A percentile compares a stretch with the other conserved stretches of the same genome.
Conservation (phyloP, 2,113 vertebrate genomes). For the Panthera leo region DNA sequence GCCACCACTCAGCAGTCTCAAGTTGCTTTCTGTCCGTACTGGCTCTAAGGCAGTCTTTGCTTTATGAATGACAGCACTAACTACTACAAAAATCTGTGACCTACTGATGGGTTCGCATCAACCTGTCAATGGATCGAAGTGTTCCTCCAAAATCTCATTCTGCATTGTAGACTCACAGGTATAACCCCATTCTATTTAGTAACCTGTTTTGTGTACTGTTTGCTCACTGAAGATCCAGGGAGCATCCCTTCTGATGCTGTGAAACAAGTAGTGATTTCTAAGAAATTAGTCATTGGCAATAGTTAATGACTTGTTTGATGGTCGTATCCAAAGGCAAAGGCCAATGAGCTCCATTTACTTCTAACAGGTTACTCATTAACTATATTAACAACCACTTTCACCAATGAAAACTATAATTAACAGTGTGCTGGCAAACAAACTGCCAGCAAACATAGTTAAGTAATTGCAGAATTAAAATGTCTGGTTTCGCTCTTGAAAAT, state of each 20-base stretch:
- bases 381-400: conserved; percentile 26
- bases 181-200: not conserved
- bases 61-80: not conserved
- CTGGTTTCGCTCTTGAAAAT: conserved; percentile 41
- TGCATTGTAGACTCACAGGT: not conserved
- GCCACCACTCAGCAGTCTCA: not conserved
- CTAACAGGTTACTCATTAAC: conserved; percentile 24
- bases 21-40: not conserved
- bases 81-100: not conserved
- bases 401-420: conserved; percentile 62
- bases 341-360: not conserved
- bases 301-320: not conserved
- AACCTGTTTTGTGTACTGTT: not conserved
- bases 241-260: not conserved
- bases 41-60: not conserved
- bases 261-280: conserved; percentile 18
- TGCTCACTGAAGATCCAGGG: not conserved
- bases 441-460: conserved; percentile 11
- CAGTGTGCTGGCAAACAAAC: conserved; percentile 1
- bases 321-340: not conserved
- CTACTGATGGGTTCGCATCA: not conserved
- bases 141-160: not conserved
- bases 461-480: conserved; percentile 41
- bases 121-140: not conserved
- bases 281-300: conserved; percentile 17